A percentile compares a stretch with the other conserved stretches of the same genome.
phyloP scores from a whole-genome alignment of 37 sponge, comb jelly and placozoan genomes.

The Diacarnus erythraeanus region DNA sequence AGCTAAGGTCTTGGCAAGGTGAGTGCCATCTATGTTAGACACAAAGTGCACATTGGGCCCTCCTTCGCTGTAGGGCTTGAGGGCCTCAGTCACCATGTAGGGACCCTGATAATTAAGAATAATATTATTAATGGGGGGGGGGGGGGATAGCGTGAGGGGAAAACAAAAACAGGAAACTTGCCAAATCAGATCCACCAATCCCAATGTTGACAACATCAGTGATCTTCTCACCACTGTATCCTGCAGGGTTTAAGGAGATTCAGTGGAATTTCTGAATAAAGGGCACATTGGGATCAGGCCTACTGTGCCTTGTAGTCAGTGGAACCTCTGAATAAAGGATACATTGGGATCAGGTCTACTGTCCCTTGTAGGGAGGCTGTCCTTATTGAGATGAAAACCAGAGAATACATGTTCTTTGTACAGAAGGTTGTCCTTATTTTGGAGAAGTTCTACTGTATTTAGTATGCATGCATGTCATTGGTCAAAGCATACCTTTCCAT shows the following conservation, averaged over 20 bases:
- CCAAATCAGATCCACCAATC: conserved; percentile 99
- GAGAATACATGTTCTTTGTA: conserved; percentile 6
- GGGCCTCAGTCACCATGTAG: conserved; percentile 97
- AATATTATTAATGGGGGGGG: neutral
- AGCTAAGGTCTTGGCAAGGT: conserved; percentile 76
- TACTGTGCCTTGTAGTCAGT: too few species aligned
- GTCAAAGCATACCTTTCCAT: conserved; percentile 87
- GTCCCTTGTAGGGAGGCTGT: too few species aligned
- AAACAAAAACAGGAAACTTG: too few species aligned
- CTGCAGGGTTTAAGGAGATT: conserved; percentile 30
- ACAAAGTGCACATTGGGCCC: conserved; percentile 95
- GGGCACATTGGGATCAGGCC: neutral
- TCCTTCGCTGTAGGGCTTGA: conserved; percentile 85
- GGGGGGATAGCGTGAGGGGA: neutral
- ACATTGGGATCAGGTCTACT: too few species aligned
- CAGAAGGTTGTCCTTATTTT: neutral
- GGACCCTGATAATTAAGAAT: conserved; percentile 78
- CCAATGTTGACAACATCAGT: conserved; percentile 99
- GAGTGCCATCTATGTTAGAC: conserved; percentile 98
- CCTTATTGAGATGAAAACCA: neutral
- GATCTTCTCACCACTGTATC: conserved; percentile 88
- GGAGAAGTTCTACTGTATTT: neutral
- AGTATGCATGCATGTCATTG: neutral
- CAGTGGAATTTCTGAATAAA: neutral
- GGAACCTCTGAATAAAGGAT: too few species aligned